phyloP scores from a whole-genome alignment of 1,140 invertebrate species.

The Zophobas atratus region DNA sequence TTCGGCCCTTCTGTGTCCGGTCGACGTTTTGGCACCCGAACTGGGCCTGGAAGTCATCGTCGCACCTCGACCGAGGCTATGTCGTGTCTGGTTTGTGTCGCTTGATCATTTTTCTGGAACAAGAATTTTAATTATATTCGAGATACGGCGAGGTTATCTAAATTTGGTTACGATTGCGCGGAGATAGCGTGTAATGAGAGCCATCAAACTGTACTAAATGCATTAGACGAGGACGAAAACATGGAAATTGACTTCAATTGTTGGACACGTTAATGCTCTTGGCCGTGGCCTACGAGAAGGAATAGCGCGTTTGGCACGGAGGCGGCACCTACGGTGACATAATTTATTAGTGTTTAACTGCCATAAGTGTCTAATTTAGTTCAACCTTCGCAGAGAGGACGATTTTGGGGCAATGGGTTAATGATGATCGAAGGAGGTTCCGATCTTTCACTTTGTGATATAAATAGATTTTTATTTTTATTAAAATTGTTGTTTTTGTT shows the following conservation, averaged over 20 bases:
- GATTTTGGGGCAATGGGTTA: background rate
- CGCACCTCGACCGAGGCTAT: slow-evolving; percentile 2
- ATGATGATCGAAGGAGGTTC: no score
- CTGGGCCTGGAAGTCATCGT: slow-evolving; percentile 61
- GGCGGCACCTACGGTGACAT: background rate
- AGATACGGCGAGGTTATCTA: background rate
- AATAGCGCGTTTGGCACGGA: background rate
- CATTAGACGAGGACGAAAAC: background rate
- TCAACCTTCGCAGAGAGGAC: background rate
- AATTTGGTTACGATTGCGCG: no score
- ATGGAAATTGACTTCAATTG: slow-evolving; percentile 11
- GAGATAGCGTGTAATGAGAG: no score
- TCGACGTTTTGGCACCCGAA: slow-evolving; percentile 58
- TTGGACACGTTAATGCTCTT: background rate
- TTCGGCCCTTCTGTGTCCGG: slow-evolving; percentile 61
- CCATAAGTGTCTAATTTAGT: slow-evolving; percentile 14
- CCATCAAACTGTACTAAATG: background rate
- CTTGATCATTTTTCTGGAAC: slow-evolving; percentile 26
- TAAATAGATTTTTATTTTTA: no score
- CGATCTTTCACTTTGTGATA: no score
- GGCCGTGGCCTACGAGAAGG: slow-evolving; percentile 4
- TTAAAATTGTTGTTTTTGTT: no score
- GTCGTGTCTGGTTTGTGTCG: slow-evolving; percentile 22
- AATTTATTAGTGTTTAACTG: background rate
- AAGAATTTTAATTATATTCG: background rate